These are phyloP conservation scores for Spea hammondii DNA, from an alignment of 2,797 vertebrate genomes.

Conservation along the genomic window DNA sequence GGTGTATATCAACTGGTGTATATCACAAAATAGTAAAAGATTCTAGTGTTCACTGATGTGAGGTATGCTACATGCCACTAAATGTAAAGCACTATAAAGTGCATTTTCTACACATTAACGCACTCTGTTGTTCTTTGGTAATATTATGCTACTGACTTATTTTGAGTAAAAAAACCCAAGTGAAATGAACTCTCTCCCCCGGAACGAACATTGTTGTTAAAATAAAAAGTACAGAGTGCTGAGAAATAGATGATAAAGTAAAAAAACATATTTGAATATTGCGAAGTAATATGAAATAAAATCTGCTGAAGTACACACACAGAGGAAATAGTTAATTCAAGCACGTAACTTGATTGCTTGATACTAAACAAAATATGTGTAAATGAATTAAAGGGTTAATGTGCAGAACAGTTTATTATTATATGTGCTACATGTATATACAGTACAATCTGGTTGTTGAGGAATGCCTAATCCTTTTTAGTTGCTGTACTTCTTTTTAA, in stretches of 20 bases:
- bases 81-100: no score
- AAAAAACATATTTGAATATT: not conserved
- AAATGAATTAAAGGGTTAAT: constrained; percentile 9
- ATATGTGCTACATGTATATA: not conserved
- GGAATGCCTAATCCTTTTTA: not conserved
- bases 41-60: no score
- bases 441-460: not conserved
- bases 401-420: not conserved
- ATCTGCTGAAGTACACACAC: constrained; percentile 12
- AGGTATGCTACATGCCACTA: no score
- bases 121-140: no score
- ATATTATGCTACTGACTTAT: not conserved
- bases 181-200: not conserved
- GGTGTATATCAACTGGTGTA: no score
- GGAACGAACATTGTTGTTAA: constrained; percentile 17
- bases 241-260: constrained; percentile 4
- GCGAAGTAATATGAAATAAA: not conserved
- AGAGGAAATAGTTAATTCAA: constrained; percentile 14
- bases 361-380: constrained; percentile 8
- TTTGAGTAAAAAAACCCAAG: not conserved
- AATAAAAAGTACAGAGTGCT: constrained; percentile 2
- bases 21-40: no score
- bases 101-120: no score
- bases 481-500: not conserved
- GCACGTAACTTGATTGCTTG: constrained; percentile 2